These are phyloP conservation scores for Torymus tubicola DNA, from an alignment of 2,888 invertebrate genomes.

Conservation along the genomic window DNA sequence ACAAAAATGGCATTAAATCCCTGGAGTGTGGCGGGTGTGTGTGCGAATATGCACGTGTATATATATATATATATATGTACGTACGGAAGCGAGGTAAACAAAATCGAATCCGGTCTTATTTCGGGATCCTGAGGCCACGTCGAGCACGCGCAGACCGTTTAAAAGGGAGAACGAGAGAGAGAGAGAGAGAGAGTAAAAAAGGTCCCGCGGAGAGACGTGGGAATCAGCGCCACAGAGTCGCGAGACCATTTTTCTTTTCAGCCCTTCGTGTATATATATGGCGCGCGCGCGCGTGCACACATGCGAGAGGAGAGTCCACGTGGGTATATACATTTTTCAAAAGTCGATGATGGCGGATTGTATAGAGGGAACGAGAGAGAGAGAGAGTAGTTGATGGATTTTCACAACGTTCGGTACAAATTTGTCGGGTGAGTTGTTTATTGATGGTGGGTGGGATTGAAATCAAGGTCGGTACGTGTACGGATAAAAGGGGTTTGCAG, in stretches of 20 bases:
- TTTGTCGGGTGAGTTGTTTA: conserved; percentile 44
- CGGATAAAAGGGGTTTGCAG: no score
- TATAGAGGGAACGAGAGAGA: no score
- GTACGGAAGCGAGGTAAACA: conserved; percentile 51
- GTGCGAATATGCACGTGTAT: no score
- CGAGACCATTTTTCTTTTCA: conserved; percentile 45
- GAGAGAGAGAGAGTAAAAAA: conserved; percentile 35
- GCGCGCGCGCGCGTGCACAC: conserved; percentile 33
- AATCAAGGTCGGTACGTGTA: no score
- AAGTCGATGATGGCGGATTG: neutral
- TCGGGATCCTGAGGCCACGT: conserved; percentile 21
- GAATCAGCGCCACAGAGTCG: conserved; percentile 49
- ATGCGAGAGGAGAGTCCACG: conserved; percentile 17
- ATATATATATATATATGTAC: no score
- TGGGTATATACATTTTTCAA: conserved; percentile 21
- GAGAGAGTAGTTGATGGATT: no score
- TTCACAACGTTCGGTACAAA: neutral
- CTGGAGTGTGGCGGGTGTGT: no score
- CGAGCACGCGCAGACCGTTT: conserved; percentile 2
- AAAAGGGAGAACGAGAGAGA: conserved; percentile 1
- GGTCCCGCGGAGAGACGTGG: conserved; percentile 51
- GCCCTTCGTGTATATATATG: conserved; percentile 6
- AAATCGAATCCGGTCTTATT: conserved; percentile 56
- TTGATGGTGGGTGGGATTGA: no score
- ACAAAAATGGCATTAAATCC: no score